Conservation (phyloP, 2,113 vertebrate genomes). For the Perca flavescens region DNA sequence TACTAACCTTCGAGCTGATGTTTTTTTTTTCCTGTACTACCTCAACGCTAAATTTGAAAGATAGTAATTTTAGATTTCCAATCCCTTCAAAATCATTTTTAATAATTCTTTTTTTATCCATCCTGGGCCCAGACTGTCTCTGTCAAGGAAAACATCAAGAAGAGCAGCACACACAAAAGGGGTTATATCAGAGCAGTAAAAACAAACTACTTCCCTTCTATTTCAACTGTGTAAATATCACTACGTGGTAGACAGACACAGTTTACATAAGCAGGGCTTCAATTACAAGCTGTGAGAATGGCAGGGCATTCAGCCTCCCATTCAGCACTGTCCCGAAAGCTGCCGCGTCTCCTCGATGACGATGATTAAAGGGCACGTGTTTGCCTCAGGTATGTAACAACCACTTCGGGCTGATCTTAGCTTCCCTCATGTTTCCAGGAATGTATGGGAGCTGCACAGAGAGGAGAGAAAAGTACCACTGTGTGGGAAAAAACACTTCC, state of each 20-base stretch:
- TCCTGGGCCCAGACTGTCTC: conserved; percentile 10
- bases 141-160: conserved; percentile 12
- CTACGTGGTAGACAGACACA: conserved; percentile 25
- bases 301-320: conserved; percentile 51
- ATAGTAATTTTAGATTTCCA: conserved; percentile 23
- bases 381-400: conserved; percentile 72
- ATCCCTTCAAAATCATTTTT: conserved; percentile 24
- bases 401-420: conserved; percentile 56
- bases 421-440: conserved; percentile 62
- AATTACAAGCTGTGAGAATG: conserved; percentile 73
- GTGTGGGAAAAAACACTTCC: conserved; percentile 58
- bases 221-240: conserved; percentile 55
- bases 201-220: conserved; percentile 46
- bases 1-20: background rate
- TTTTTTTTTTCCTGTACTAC: background rate
- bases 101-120: conserved; percentile 8
- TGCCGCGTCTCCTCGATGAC: conserved; percentile 47
- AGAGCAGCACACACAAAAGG: background rate
- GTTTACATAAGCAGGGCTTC: conserved; percentile 61
- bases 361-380: conserved; percentile 74
- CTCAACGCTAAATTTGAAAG: background rate
- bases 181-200: conserved; percentile 32
- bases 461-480: conserved; percentile 71
- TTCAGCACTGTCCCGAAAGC: conserved; percentile 55
- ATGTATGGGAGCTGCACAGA: conserved; percentile 71